These are phyloP conservation scores for Zaprionus africanus DNA, from an alignment of 1,140 invertebrate species.

Conservation along the genomic window DNA sequence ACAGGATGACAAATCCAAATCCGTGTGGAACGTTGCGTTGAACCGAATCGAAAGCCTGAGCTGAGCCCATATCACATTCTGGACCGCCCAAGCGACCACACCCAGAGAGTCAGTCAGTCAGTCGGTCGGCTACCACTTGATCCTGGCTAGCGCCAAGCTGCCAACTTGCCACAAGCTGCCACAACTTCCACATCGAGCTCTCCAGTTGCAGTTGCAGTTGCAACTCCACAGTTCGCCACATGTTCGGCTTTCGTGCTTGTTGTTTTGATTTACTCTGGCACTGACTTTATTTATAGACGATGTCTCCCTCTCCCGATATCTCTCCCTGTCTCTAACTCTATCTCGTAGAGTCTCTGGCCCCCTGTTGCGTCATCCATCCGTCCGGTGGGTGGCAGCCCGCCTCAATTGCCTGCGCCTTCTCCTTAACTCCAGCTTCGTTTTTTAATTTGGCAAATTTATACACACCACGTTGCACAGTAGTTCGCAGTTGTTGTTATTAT, in stretches of 20 bases:
- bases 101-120: constrained; percentile 35
- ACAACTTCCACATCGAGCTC: constrained; percentile 11
- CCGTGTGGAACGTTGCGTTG: constrained; percentile 10
- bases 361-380: constrained; percentile 77
- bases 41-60: constrained; percentile 13
- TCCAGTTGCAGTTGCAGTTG: constrained; percentile 13
- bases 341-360: constrained; percentile 44
- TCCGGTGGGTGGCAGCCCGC: constrained; percentile 67
- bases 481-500: constrained; percentile 44
- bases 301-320: constrained; percentile 15
- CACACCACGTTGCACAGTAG: constrained; percentile 71
- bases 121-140: constrained; percentile 64
- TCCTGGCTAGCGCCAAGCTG: constrained; percentile 55
- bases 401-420: constrained; percentile 41
- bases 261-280: constrained; percentile 77
- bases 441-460: constrained; percentile 81
- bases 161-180: constrained; percentile 32
- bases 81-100: constrained; percentile 64
- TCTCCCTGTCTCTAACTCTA: neutral
- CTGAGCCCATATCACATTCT: constrained; percentile 41
- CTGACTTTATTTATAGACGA: constrained; percentile 75
- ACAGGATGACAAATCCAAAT: constrained; percentile 74
- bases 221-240: constrained; percentile 55
- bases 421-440: constrained; percentile 57
- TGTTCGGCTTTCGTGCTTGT: constrained; percentile 67